Evolutionary conservation across 2,113 vertebrate genomes (phyloP), one percentile per base, ranked within the genome.

Genomic region (Gymnorhina tibicen): DNA sequence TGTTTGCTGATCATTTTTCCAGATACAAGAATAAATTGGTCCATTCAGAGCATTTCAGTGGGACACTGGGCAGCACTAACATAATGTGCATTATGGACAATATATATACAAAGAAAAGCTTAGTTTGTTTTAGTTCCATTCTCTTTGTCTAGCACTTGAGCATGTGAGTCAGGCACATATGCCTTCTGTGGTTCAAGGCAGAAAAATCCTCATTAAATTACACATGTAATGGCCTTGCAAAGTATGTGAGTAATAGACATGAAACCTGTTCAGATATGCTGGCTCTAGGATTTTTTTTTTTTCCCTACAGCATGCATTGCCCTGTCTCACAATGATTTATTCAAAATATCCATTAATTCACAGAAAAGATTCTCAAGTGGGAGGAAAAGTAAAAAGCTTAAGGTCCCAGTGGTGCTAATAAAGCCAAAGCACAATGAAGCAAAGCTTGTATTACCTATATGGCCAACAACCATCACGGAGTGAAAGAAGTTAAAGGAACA

Each of bases 261-360:
- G 50, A 90, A 95, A 84, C 68, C 35, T 77, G 56, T 56, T 95
- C 82, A 67, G 35, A 85, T 91, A 83, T 41, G 75, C 70, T 91
- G 33, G 78, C 2, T 4, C 76, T 42, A 66, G 52, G 11, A 23
- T n/a, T n/a, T n/a, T n/a, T 47, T 77, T 41, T 58, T 62, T 87
- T 27, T 7, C 23, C 56, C 76, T 80, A 80, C 46, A 77, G 47
- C 23, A 66, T 69, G 33, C n/a, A 1, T 74, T 87, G 17, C 69
- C 28, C 33, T 28, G 6, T 46, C 55, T 91, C 55, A 76, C 30
- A 86, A 80, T 74, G n/a, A 85, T 90, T 85, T 90, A 91, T 94
- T 94, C 55, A 95, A 92, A 92, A 90, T 63, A 93, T n/a, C 85
- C 72, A 92, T 93, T 92, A 86, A 63, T 91, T 91, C 79, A 86